Base-by-base conservation (phyloP, 2,888 invertebrate species). In the Dermolepida albohirtum region DNA sequence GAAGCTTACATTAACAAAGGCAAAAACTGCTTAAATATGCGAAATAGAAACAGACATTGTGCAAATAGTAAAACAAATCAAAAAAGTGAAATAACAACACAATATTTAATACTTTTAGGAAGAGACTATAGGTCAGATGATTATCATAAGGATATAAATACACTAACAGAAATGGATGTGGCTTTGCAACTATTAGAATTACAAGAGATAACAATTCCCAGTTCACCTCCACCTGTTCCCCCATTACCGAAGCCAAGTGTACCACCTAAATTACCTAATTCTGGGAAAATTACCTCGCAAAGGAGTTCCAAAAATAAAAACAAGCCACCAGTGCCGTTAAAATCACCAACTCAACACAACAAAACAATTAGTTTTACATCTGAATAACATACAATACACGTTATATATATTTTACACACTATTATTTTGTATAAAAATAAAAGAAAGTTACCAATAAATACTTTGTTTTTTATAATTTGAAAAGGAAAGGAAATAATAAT, bases 131-230 rank as follows among this genome's bases (percentile, higher is more conserved):
- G 76, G 70, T 82, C 81, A 66, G 70, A 74, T 5, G 74, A 71
- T 17, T 83, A 79, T 67, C 69, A 73, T n/a, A 73, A 76, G 29
- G 82, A 83, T 67, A 70, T 82, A 27, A 74, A 80, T 12, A 73
- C 74, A n/a, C 64, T 83, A 43, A 74, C 79, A 0, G 76, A 77
- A 62, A 82, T 82, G 81, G 82, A 83, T 63, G 70, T 80, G 51
- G 76, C 77, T 41, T 69, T 83, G 50, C 78, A 81, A 67, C 71
- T 82, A 29, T 68, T 83, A 12, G 82, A 82, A 41, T 66, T 83
- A 10, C 82, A 83, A 75, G 78, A 80, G 66, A 70, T 81, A 16
- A 49, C 71, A 0, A 77, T 83, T 66, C 81, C 82, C 7, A 78
- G 76, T 69, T 72, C 72, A 65, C 74, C 81, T 1, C 83, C 83